phyloP scores from a whole-genome alignment of 2,888 invertebrate genomes.

The Augiades crinisus region DNA sequence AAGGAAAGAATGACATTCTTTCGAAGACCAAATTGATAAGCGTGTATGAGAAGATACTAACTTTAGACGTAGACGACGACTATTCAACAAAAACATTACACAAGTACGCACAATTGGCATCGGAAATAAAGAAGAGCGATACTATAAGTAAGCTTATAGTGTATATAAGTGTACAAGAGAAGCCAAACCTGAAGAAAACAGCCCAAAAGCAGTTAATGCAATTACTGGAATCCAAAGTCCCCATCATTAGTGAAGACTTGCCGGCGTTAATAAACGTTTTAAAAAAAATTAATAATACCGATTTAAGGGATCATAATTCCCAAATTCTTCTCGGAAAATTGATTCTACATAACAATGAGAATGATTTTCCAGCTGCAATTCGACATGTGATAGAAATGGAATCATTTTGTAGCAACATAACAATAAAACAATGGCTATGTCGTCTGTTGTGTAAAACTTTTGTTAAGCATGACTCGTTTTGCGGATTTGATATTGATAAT shows the following conservation, averaged over 20 bases:
- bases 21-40: slow-evolving; percentile 78
- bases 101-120: slow-evolving; percentile 66
- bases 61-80: slow-evolving; percentile 83
- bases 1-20: slow-evolving; percentile 74
- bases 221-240: slow-evolving; percentile 44
- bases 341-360: slow-evolving; percentile 45
- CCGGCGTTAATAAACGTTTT: slow-evolving; percentile 40
- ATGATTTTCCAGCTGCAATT: slow-evolving; percentile 41
- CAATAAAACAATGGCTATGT: slow-evolving; percentile 52
- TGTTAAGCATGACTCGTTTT: slow-evolving; percentile 47
- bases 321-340: slow-evolving; percentile 49
- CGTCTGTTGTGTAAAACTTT: slow-evolving; percentile 51
- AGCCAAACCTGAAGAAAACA: slow-evolving; percentile 35
- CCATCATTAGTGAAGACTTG: slow-evolving; percentile 42
- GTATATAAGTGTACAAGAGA: slow-evolving; percentile 37
- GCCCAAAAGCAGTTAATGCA: slow-evolving; percentile 47
- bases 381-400: slow-evolving; percentile 46
- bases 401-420: slow-evolving; percentile 46
- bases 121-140: slow-evolving; percentile 43
- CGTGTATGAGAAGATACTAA: slow-evolving; percentile 84
- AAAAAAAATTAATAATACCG: slow-evolving; percentile 38
- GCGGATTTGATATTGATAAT: slow-evolving; percentile 58
- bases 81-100: slow-evolving; percentile 77
- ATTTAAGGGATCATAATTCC: slow-evolving; percentile 40
- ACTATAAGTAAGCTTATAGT: slow-evolving; percentile 40